These are phyloP conservation scores for Stichodactyla helianthus DNA, from an alignment of 64 coral and sea anemone genomes.

Conservation along the genomic window DNA sequence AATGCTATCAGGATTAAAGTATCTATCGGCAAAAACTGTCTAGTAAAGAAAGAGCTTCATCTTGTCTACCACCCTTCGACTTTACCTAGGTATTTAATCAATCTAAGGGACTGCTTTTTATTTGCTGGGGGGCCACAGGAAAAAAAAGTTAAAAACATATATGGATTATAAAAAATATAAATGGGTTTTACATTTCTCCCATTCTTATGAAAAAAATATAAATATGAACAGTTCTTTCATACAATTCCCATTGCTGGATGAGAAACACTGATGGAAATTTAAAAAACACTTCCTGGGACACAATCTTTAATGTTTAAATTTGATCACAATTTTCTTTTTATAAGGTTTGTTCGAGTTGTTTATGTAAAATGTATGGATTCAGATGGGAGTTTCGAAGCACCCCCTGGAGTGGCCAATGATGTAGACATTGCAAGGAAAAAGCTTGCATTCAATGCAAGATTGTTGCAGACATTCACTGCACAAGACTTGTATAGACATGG, in stretches of 20 bases:
- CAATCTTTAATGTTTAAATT: no score
- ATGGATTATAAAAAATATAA: no score
- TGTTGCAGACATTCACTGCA: constrained; percentile 96
- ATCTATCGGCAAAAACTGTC: background rate
- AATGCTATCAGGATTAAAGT: constrained; percentile 63
- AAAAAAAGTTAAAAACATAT: no score
- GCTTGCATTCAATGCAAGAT: constrained; percentile 67
- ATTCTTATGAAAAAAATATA: no score
- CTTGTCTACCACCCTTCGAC: constrained; percentile 41
- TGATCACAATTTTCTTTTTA: no score
- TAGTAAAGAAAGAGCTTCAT: constrained; percentile 42
- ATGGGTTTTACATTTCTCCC: no score
- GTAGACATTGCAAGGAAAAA: constrained; percentile 63
- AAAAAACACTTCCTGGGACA: no score
- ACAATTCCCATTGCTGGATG: no score
- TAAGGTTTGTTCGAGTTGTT: background rate
- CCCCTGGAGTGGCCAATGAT: constrained; percentile 41
- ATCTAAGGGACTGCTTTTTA: no score
- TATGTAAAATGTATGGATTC: constrained; percentile 88
- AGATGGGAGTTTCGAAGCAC: constrained; percentile 91
- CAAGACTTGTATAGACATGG: constrained; percentile 82
- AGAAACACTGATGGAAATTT: no score
- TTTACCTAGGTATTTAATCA: constrained; percentile 44
- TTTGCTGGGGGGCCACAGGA: no score
- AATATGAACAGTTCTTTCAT: no score